Evolutionary conservation across 2,888 invertebrate genomes (phyloP), one percentile per base, ranked within the genome.

Genomic region (Drosophila tripunctata): DNA sequence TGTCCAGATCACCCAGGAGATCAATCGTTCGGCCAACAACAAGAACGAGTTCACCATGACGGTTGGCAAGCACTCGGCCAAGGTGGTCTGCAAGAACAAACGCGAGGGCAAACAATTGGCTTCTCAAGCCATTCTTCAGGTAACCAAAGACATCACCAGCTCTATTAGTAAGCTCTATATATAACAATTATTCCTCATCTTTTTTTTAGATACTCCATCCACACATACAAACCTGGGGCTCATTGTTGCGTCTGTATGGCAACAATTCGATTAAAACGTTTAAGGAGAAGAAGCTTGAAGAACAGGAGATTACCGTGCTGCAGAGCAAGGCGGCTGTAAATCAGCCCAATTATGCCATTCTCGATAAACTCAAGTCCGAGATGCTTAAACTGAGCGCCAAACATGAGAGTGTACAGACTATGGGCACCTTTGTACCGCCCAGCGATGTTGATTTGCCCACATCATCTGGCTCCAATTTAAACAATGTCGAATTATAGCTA

Each of bases 51-150:
- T 98, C 89, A 96, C 96, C 27, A 98, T 99, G 97, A 95, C 94
- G 8, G 98, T 98, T 35, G 98, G 98, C 47, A 97, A 97, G 90
- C 97, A 98, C 90, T 94, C 94, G 8, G 98, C 97, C 1, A 96
- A 95, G 17, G 97, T 99, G 17, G 93, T 95, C n/a, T 98, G 98
- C 91, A 96, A 96, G 90, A 99, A 99, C 92, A 99, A 99, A 92
- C 94, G 97, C 85, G 97, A 97, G 72, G 99, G 99, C 4, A 99
- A 99, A 90, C 99, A 99, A 90, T 93, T 96, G 77, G 99, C 99
- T 14, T 96, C 99, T 3, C 99, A 99, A 92, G 95, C 96, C 6
- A 97, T 99, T 78, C 92, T 99, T 41, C 96, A 96, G 93, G 95
- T 95, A 83, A 69, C n/a, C 1, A 2, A 4, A 7, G 15, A 10